Evolutionary conservation across 1,140 invertebrate species (phyloP).

Genomic region (Platyscapa corneri): DNA sequence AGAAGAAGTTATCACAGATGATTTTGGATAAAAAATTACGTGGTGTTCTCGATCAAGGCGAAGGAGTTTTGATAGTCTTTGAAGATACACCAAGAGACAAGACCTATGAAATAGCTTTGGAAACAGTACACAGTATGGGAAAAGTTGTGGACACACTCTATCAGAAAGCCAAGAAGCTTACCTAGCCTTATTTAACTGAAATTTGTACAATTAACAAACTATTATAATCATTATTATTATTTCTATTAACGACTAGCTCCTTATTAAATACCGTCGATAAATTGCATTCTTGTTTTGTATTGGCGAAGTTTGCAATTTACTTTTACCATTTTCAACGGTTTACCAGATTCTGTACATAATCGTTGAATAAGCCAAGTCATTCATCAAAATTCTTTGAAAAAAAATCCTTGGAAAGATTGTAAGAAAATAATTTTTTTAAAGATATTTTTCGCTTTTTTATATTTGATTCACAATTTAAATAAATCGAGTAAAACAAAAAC

Average conservation of each 20-base stretch:
- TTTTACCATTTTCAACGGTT: constrained; percentile 52
- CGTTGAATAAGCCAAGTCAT: constrained; percentile 44
- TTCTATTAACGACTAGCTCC: constrained; percentile 59
- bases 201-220: constrained; percentile 65
- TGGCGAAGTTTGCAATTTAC: constrained; percentile 47
- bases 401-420: constrained; percentile 34
- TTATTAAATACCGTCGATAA: constrained; percentile 49
- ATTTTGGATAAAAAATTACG: constrained; percentile 98
- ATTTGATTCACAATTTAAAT: constrained; percentile 52
- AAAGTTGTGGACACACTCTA: constrained; percentile 99
- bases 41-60: constrained; percentile 98
- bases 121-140: constrained; percentile 98
- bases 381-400: constrained; percentile 32
- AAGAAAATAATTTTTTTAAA: constrained; percentile 44
- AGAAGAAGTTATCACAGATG: constrained; percentile 99
- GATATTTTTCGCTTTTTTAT: constrained; percentile 35
- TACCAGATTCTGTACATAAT: constrained; percentile 51
- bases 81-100: constrained; percentile 96
- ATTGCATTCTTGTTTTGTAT: constrained; percentile 50
- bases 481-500: constrained; percentile 41
- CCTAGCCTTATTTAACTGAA: constrained; percentile 79
- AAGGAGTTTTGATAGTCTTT: constrained; percentile 97
- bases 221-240: constrained; percentile 65
- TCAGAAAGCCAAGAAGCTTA: constrained; percentile 98
- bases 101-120: constrained; percentile 96